Percentiles rank a stretch among this genome's conserved stretches.
These are phyloP conservation scores for Microctonus brassicae DNA, from an alignment of 2,888 invertebrate genomes.

Conservation along the genomic window DNA sequence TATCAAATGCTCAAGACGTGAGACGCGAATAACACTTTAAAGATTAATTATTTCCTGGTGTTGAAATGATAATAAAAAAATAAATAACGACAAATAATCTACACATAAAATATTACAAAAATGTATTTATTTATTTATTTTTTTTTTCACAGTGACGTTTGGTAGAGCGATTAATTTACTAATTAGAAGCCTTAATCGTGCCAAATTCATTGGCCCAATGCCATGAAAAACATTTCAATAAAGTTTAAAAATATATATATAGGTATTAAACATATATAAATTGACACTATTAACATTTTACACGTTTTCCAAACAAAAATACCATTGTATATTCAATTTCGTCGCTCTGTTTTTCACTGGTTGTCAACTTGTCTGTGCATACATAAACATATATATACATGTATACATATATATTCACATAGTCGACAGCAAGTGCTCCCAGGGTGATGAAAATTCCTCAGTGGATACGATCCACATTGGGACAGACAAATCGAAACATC, in stretches of 20 bases:
- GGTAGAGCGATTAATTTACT: neutral
- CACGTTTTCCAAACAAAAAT: neutral
- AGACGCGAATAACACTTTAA: neutral
- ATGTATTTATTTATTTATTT: neutral
- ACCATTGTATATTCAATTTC: neutral
- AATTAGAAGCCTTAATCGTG: neutral
- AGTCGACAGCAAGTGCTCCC: neutral
- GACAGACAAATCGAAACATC: conserved; percentile 3
- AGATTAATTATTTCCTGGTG: neutral
- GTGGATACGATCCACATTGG: conserved; percentile 3
- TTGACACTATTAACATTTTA: neutral
- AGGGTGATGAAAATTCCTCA: neutral
- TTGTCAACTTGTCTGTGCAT: neutral
- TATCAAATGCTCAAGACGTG: neutral
- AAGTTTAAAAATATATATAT: neutral
- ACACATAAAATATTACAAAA: neutral
- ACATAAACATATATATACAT: no score
- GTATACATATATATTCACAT: neutral
- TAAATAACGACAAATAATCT: neutral
- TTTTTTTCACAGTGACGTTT: neutral
- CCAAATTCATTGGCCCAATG: neutral
- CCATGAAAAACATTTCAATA: neutral
- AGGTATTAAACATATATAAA: neutral
- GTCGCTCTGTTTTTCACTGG: neutral
- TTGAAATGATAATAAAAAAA: neutral